A percentile compares a stretch with the other conserved stretches of the same genome.
phyloP scores from a whole-genome alignment of 2,113 vertebrate genomes.

The Lycaon pictus region DNA sequence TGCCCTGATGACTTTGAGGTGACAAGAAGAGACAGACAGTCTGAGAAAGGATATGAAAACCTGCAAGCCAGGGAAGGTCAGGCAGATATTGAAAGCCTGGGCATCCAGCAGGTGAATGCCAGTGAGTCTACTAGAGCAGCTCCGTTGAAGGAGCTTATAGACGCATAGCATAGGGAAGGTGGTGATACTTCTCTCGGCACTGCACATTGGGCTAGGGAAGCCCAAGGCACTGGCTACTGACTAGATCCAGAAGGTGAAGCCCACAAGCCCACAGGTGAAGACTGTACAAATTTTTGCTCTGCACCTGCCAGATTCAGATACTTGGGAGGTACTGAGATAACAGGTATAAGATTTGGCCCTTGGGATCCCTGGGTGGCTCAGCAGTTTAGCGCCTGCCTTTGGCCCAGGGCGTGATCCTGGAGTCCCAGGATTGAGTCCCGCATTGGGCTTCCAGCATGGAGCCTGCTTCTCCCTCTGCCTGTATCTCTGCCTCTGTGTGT shows the following conservation, averaged over 20 bases:
- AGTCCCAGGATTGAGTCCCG: too few relatives aligned
- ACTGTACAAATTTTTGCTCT: too few relatives aligned
- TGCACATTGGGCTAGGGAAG: neutral
- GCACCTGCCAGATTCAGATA: neutral
- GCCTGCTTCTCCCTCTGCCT: too few relatives aligned
- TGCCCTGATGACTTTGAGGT: neutral
- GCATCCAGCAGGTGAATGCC: neutral
- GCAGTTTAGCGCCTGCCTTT: too few relatives aligned
- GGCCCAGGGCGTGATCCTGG: too few relatives aligned
- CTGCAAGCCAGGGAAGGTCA: neutral
- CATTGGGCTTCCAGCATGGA: too few relatives aligned
- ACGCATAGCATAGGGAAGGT: neutral
- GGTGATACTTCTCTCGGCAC: neutral
- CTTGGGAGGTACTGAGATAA: neutral
- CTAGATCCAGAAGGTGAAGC: neutral
- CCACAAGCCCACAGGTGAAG: neutral
- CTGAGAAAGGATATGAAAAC: neutral
- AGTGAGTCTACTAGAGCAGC: neutral
- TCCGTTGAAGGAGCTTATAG: neutral
- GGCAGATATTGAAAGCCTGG: neutral
- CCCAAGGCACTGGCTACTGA: accelerated
- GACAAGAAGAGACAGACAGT: neutral
- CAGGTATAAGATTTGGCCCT: neutral
- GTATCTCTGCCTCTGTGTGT: too few relatives aligned
- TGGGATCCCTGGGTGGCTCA: too few relatives aligned